phyloP scores from a whole-genome alignment of 1,140 invertebrate species.

The Hycleus cichorii region DNA sequence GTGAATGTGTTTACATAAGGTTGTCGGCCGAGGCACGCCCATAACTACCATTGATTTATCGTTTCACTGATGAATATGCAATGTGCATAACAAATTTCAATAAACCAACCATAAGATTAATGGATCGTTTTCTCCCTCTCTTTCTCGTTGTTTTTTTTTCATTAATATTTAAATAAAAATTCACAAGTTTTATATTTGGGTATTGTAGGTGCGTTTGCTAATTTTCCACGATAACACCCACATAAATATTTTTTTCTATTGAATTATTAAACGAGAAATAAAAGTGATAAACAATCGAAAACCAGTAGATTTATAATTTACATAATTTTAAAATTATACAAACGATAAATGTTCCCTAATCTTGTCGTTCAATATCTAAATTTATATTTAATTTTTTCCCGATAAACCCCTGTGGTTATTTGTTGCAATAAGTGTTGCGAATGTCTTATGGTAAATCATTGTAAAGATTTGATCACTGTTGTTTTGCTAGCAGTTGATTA shows the following conservation, averaged over 20 bases:
- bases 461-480: not conserved
- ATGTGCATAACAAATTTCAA: slow-evolving; percentile 23
- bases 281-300: not conserved
- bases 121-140: slow-evolving; percentile 1
- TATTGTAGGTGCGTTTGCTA: too few species aligned
- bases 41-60: slow-evolving; percentile 18
- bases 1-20: slow-evolving; percentile 19
- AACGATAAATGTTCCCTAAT: too few species aligned
- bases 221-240: too few species aligned
- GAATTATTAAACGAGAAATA: too few species aligned
- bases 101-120: slow-evolving; percentile 18
- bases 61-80: slow-evolving; percentile 25
- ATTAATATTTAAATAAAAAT: not conserved
- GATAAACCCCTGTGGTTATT: slow-evolving; percentile 22
- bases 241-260: not conserved
- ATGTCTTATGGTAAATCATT: slow-evolving; percentile 23
- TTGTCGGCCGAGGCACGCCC: slow-evolving; percentile 16
- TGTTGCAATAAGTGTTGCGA: slow-evolving; percentile 12
- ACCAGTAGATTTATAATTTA: not conserved
- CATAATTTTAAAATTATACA: too few species aligned
- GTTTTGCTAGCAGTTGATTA: slow-evolving; percentile 21
- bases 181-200: too few species aligned
- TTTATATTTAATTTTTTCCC: too few species aligned
- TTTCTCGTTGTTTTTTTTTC: not conserved
- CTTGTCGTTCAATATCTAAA: too few species aligned